These are phyloP conservation scores for Leptopterna dolabrata DNA, from an alignment of 2,888 invertebrate species.

Conservation along the genomic window DNA sequence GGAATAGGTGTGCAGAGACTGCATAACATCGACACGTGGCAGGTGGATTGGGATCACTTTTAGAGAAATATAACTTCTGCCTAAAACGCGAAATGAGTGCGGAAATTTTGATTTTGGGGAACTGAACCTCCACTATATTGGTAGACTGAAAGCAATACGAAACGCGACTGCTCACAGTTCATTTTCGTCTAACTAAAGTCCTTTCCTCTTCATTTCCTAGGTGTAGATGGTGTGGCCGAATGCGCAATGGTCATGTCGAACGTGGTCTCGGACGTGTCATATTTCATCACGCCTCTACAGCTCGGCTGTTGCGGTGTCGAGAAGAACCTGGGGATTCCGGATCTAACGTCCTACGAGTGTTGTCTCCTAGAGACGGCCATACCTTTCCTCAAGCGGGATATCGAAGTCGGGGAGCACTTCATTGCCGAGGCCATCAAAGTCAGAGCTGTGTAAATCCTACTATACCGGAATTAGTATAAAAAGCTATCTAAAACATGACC, in stretches of 20 bases:
- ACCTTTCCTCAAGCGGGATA: slow-evolving; percentile 57
- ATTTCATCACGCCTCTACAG: slow-evolving; percentile 56
- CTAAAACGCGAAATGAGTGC: no score
- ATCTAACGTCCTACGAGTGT: slow-evolving; percentile 57
- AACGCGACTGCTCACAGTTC: no score
- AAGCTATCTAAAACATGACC: background rate
- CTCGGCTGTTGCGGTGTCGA: slow-evolving; percentile 58
- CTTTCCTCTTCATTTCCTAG: slow-evolving; percentile 59
- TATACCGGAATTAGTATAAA: background rate
- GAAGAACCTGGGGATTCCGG: slow-evolving; percentile 58
- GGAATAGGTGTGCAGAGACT: no score
- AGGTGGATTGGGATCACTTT: no score
- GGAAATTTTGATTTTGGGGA: no score
- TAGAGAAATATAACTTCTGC: no score
- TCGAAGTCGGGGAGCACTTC: slow-evolving; percentile 62
- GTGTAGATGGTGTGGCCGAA: slow-evolving; percentile 61
- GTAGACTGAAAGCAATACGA: no score
- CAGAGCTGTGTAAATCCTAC: slow-evolving; percentile 21
- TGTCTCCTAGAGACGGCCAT: slow-evolving; percentile 58
- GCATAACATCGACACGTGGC: no score
- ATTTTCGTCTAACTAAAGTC: no score
- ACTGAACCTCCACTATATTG: no score
- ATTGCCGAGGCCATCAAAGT: slow-evolving; percentile 46
- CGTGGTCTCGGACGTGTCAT: slow-evolving; percentile 55
- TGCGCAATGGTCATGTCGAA: slow-evolving; percentile 59